Evolutionary conservation across 2,888 invertebrate genomes (phyloP), one percentile per base, ranked within the genome.

Genomic region (Julus scanicus): DNA sequence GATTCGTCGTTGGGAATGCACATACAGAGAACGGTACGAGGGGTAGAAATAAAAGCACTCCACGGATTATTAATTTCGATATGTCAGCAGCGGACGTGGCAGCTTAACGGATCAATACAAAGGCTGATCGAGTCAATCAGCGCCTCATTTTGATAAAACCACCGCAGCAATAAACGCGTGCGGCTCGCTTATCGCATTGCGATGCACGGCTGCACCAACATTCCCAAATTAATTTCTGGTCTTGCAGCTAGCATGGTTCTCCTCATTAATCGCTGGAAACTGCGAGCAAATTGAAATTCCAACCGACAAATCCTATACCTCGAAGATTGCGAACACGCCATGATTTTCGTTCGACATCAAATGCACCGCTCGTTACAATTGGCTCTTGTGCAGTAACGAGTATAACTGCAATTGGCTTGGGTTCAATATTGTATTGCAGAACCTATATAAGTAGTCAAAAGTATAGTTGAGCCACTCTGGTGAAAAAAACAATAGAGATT

Each of bases 71-170:
- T 80, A 80, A 80, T 80, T 80, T 80, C 80, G 80, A 80, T 80
- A 80, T 37, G 80, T 80, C 80, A 80, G 80, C 80, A 37, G 80
- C 80, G 80, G 80, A 80, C 80, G 80, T 80, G 80, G 80, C 37
- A 37, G 80, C 80, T 80, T 80, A 80, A 37, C 37, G 37, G 80
- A 80, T 80, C 80, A 80, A 80, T 80, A 80, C 37, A n/a, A 13
- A 80, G 15, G 37, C 37, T 37, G 80, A 80, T 80, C 80, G 80
- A 80, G 37, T 80, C 80, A 80, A 80, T 80, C 80, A 80, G 80
- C 80, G 80, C 80, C 80, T 80, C 80, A 80, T 80, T 80, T 80
- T 80, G 80, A 80, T 80, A 80, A 80, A 80, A 80, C 80, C 80
- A 80, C 80, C 80, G 80, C 71, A 71, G 71, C 71, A 29, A 71